Base-by-base conservation (phyloP, 2,888 invertebrate genomes). In the Chrysolina haemoptera region DNA sequence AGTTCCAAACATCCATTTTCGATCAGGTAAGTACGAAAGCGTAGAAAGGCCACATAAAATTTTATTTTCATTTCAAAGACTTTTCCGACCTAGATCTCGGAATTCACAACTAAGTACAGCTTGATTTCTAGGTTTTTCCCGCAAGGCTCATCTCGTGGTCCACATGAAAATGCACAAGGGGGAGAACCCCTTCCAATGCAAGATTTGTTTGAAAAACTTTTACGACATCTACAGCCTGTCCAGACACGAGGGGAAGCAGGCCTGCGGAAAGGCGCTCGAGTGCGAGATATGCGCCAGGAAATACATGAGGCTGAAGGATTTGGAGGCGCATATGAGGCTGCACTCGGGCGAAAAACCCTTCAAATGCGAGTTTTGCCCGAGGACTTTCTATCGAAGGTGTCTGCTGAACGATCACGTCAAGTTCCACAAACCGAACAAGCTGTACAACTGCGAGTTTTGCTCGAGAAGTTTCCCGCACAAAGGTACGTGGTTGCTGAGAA, bases 311-410 rank as follows among this genome's bases (percentile, higher is more conserved):
- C 11, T 20, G 53, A 53, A 53, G 12, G 53, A 53, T 53, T 12
- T 53, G 18, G 53, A 53, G 20, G 53, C 53, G 20, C 53, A 53
- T 12, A 20, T 12, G 53, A 11, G 53, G 5, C 53, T 53, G 14
- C 53, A 53, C 53, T 53, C 53, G 12, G 53, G 53, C 2, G 20
- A 18, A 18, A 53, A 53, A 18, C 53, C 53, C 4, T 53, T 53
- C 53, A 18, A 53, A 18, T 53, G 53, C 53, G 18, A 53, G 53
- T 53, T 53, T 18, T 53, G 53, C 12, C 53, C 53, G 4, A 53
- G 53, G 53, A 20, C 53, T 10, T 53, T 53, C 20, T 53, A 11
- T 11, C 53, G 53, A 2, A 18, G 12, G 20, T 53, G 53, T 4
- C 53, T 53, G 4, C 5, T 53, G 18, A 53, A 18, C 11, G 53